Conservation (phyloP, 1,140 invertebrate genomes). For the Nylanderia fulva region DNA sequence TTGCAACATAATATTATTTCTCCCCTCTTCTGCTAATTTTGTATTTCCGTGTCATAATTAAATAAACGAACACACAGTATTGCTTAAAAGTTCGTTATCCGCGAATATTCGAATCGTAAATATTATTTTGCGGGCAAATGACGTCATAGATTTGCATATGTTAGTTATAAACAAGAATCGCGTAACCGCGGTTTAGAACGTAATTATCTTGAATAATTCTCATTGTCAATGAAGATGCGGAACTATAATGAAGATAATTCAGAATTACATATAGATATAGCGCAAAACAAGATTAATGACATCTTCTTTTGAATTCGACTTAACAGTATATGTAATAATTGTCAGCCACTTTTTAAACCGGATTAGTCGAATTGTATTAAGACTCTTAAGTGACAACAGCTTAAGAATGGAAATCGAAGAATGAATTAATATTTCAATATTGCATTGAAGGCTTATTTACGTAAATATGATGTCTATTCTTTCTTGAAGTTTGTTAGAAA, state of each 20-base stretch:
- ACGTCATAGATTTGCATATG: slow-evolving; percentile 19
- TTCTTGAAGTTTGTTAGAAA: too few species aligned
- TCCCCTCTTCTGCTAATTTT: neutral
- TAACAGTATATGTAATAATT: slow-evolving; percentile 57
- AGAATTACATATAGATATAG: neutral
- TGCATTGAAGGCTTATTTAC: too few species aligned
- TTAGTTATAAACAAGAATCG: slow-evolving; percentile 17
- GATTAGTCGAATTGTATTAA: slow-evolving; percentile 54
- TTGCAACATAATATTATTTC: neutral
- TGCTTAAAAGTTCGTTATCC: slow-evolving; percentile 11
- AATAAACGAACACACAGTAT: neutral
- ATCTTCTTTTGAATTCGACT: neutral
- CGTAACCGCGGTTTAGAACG: slow-evolving; percentile 30
- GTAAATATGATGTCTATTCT: too few species aligned
- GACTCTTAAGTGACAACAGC: neutral
- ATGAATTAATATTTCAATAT: slow-evolving; percentile 3
- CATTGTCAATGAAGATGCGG: neutral
- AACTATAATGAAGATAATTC: slow-evolving; percentile 16
- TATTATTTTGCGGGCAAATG: neutral
- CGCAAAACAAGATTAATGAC: neutral
- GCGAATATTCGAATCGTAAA: neutral
- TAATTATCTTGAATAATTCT: neutral
- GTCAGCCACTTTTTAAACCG: slow-evolving; percentile 28
- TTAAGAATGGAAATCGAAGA: slow-evolving; percentile 34
- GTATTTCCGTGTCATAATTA: slow-evolving; percentile 10